Evolutionary conservation across 1,140 invertebrate genomes (phyloP).

Genomic region (Gonatopus flavifemur): DNA sequence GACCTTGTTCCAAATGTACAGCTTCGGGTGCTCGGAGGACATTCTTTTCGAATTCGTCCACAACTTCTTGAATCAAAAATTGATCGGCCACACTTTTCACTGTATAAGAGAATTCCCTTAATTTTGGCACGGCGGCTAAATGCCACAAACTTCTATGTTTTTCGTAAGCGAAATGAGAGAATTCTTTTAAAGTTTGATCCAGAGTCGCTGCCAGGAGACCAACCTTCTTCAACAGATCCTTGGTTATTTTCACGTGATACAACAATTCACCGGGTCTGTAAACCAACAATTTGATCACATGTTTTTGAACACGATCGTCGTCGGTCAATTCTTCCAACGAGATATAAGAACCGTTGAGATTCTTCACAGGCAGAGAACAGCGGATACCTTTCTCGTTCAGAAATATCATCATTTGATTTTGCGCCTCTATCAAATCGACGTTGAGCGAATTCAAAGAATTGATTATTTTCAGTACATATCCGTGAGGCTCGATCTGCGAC

Average conservation of each 20-base stretch:
- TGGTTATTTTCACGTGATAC: constrained; percentile 56
- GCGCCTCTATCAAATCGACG: constrained; percentile 66
- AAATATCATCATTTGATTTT: constrained; percentile 70
- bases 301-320: constrained; percentile 47
- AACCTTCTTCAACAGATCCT: constrained; percentile 67
- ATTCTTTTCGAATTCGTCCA: constrained; percentile 67
- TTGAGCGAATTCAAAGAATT: constrained; percentile 79
- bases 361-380: constrained; percentile 71
- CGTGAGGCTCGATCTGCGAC: constrained; percentile 55
- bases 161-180: constrained; percentile 70
- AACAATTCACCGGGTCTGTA: constrained; percentile 74
- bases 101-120: constrained; percentile 71
- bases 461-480: constrained; percentile 80
- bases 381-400: constrained; percentile 65
- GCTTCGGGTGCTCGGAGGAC: constrained; percentile 55
- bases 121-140: constrained; percentile 65
- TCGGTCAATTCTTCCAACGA: constrained; percentile 49
- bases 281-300: constrained; percentile 73
- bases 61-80: constrained; percentile 65
- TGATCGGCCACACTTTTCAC: constrained; percentile 65
- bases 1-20: constrained; percentile 66
- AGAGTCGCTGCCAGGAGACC: constrained; percentile 71
- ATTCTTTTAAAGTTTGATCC: constrained; percentile 68
- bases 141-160: constrained; percentile 71
- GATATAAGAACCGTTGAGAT: constrained; percentile 65